Conservation (phyloP, 2,888 invertebrate species). For the Nebria brevicollis region DNA sequence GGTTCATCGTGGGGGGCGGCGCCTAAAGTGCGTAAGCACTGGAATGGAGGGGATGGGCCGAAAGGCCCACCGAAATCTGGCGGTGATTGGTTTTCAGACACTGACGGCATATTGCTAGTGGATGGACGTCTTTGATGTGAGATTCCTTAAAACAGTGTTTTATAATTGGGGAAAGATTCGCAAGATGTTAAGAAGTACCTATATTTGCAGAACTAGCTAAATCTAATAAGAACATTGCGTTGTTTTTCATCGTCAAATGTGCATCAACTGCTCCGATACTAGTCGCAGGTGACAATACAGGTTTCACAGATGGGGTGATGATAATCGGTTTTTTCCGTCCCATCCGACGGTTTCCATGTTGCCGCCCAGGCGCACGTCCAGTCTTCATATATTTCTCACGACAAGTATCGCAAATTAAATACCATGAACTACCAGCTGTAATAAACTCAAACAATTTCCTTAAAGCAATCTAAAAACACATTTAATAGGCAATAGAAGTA, state of each 20-base stretch:
- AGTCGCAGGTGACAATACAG: slow-evolving; percentile 57
- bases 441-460: slow-evolving; percentile 24
- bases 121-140: slow-evolving; percentile 57
- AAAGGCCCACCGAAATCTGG: slow-evolving; percentile 67
- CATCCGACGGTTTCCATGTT: slow-evolving; percentile 56
- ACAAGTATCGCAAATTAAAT: slow-evolving; percentile 91
- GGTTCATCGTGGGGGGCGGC: slow-evolving; percentile 56
- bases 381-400: slow-evolving; percentile 77
- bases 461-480: too few species aligned
- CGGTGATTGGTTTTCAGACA: slow-evolving; percentile 68
- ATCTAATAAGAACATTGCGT: slow-evolving; percentile 93
- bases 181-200: slow-evolving; percentile 46
- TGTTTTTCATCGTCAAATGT: slow-evolving; percentile 86
- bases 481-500: slow-evolving; percentile 51
- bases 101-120: slow-evolving; percentile 63
- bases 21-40: slow-evolving; percentile 69
- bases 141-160: slow-evolving; percentile 32
- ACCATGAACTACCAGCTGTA: slow-evolving; percentile 81
- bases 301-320: slow-evolving; percentile 37
- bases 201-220: slow-evolving; percentile 79
- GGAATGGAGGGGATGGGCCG: slow-evolving; percentile 69
- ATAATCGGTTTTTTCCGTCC: slow-evolving; percentile 51
- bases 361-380: slow-evolving; percentile 58
- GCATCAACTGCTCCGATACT: slow-evolving; percentile 59
- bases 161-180: slow-evolving; percentile 2